Percentiles rank a stretch among this genome's conserved stretches.
Evolutionary conservation across 2,888 invertebrate species (phyloP).

Genomic region (Pomacea canaliculata): DNA sequence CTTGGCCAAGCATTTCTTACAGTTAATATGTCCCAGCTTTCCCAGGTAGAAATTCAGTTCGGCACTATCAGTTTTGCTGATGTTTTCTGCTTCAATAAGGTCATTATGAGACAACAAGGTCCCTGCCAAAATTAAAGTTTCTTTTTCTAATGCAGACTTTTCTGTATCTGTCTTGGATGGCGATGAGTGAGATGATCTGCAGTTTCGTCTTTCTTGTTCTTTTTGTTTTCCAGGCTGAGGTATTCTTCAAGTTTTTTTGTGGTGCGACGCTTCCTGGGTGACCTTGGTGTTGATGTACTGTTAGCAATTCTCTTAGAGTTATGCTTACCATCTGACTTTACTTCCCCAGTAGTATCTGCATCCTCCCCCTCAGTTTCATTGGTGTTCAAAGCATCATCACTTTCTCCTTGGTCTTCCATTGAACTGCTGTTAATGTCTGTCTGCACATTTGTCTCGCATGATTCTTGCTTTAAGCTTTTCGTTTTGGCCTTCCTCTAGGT

Average conservation of each 20-base stretch:
- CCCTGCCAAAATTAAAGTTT: not conserved
- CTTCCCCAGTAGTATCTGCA: not conserved
- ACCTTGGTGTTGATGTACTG: not conserved
- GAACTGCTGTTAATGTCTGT: not conserved
- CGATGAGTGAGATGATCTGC: not conserved
- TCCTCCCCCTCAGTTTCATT: not conserved
- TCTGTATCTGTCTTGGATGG: not conserved
- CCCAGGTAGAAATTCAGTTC: conserved; percentile 26
- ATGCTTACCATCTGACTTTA: not conserved
- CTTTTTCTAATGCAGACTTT: conserved; percentile 1
- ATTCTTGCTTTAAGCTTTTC: not conserved
- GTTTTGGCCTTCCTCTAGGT: not conserved
- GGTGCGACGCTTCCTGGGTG: not conserved
- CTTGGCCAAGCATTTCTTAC: conserved; percentile 24
- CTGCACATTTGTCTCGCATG: not conserved
- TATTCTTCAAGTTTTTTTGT: not conserved
- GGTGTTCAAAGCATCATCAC: not conserved
- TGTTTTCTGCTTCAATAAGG: conserved; percentile 10
- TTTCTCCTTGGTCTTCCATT: conserved; percentile 2
- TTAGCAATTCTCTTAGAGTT: not conserved
- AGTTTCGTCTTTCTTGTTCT: not conserved
- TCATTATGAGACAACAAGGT: not conserved
- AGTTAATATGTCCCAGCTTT: conserved; percentile 14
- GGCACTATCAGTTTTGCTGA: not conserved
- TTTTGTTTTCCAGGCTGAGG: not conserved